Evolutionary conservation across 2,797 vertebrate genomes (phyloP).

Genomic region (Sebastes nivosus): DNA sequence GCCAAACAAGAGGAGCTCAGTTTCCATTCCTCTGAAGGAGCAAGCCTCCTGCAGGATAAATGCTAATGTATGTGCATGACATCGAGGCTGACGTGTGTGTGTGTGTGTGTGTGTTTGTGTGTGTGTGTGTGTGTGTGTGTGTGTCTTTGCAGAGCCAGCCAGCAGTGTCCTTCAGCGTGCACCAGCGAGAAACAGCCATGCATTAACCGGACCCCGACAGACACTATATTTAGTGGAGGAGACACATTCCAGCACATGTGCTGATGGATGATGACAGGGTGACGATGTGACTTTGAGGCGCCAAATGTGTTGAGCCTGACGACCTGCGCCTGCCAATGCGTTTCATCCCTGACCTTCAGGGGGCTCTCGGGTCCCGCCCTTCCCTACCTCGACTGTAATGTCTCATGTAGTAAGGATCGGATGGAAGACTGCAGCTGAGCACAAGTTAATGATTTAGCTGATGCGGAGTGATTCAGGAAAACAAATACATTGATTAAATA

Average conservation of each 20-base stretch:
- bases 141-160: constrained; percentile 36
- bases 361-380: background rate
- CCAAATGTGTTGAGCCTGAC: constrained; percentile 72
- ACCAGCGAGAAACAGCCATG: constrained; percentile 58
- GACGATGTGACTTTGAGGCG: constrained; percentile 77
- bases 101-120: background rate
- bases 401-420: constrained; percentile 21
- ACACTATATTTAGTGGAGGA: constrained; percentile 79
- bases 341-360: constrained; percentile 72
- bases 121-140: background rate
- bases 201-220: constrained; percentile 60
- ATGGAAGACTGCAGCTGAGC: constrained; percentile 33
- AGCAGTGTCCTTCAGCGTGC: constrained; percentile 66
- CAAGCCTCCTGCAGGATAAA: constrained; percentile 27
- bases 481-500: background rate
- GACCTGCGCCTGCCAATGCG: constrained; percentile 61
- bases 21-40: constrained; percentile 12
- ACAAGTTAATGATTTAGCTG: constrained; percentile 38
- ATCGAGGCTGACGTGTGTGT: constrained; percentile 20
- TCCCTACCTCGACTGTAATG: background rate
- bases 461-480: background rate
- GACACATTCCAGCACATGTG: constrained; percentile 73
- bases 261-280: constrained; percentile 81
- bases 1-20: constrained; percentile 14
- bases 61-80: constrained; percentile 44